These are phyloP conservation scores for Venustaconcha ellipsiformis DNA, from an alignment of 1,140 invertebrate species.

Conservation along the genomic window DNA sequence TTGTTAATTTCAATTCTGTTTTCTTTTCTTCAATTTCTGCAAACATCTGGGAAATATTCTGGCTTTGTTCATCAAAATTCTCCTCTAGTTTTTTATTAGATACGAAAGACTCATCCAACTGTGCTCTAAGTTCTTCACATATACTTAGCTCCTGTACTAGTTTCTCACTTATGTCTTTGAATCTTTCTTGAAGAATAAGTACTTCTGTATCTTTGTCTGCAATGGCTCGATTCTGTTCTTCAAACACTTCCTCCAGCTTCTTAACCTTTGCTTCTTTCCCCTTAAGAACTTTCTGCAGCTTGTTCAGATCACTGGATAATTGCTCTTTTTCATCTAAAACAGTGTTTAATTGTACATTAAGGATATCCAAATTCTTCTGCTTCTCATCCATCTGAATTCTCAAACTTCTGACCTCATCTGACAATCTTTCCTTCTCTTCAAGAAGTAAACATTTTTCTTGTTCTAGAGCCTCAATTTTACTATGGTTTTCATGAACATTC, in stretches of 20 bases:
- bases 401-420: no score
- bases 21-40: constrained; percentile 5
- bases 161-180: constrained; percentile 9
- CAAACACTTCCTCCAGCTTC: constrained; percentile 19
- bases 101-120: not conserved
- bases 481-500: no score
- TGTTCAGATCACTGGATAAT: constrained; percentile 10
- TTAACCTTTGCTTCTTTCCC: constrained; percentile 34
- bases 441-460: no score
- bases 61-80: constrained; percentile 14
- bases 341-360: no score
- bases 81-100: constrained; percentile 4
- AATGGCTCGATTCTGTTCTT: constrained; percentile 17
- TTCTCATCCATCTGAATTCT: no score
- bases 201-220: constrained; percentile 17
- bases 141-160: constrained; percentile 4
- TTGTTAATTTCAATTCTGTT: no score
- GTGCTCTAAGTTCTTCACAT: constrained; percentile 11
- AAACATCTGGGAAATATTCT: constrained; percentile 11
- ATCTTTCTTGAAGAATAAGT: constrained; percentile 6
- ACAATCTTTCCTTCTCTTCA: no score
- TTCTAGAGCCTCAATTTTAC: no score
- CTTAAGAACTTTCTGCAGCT: constrained; percentile 26
- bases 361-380: no score
- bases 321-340: constrained; percentile 17